phyloP scores from a whole-genome alignment of 2,113 vertebrate species.

The Gasterosteus nipponicus region DNA sequence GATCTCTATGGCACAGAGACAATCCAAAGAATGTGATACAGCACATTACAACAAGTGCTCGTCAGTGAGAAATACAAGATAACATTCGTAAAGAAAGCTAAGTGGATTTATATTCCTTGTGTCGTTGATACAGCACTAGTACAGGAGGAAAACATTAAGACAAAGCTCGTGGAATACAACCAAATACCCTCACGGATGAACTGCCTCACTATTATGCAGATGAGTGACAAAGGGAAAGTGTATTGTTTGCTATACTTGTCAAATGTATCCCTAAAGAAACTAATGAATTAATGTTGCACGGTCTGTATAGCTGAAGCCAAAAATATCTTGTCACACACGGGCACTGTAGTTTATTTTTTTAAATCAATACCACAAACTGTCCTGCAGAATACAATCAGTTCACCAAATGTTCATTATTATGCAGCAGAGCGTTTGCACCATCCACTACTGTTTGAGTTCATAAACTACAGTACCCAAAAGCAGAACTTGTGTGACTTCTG shows the following conservation, averaged over 20 bases:
- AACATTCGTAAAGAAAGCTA: constrained; percentile 43
- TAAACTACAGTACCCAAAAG: not conserved
- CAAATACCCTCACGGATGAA: not conserved
- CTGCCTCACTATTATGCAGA: not conserved
- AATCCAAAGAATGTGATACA: constrained; percentile 11
- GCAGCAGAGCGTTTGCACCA: not conserved
- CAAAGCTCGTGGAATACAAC: not conserved
- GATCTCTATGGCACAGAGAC: constrained; percentile 57
- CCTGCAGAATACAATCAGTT: not conserved
- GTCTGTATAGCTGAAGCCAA: too few species aligned
- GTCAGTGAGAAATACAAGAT: constrained; percentile 24
- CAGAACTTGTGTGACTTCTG: not conserved
- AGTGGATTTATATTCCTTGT: constrained; percentile 12
- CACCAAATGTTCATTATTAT: not conserved
- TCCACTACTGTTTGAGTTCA: not conserved
- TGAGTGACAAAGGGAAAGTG: not conserved
- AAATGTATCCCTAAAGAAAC: too few species aligned
- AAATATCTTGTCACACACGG: not conserved
- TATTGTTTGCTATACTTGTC: too few species aligned
- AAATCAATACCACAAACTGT: not conserved
- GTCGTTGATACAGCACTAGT: constrained; percentile 12
- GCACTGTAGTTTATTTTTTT: not conserved
- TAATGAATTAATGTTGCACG: too few species aligned
- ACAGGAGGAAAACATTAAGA: constrained; percentile 13
- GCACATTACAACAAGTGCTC: constrained; percentile 20